Base-by-base conservation (phyloP, 1,140 invertebrate species). In the Diuraphis noxia region DNA sequence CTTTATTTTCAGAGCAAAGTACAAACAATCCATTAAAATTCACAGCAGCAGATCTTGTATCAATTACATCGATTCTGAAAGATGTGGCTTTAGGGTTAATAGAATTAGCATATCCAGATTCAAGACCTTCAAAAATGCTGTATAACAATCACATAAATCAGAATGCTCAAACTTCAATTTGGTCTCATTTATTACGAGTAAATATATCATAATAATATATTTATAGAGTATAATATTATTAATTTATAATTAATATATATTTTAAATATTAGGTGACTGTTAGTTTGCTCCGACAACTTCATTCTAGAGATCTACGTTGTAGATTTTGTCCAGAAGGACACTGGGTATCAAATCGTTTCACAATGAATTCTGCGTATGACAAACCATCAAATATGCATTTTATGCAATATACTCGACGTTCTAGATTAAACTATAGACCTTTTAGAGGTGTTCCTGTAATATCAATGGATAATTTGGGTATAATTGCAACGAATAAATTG, bases 41-140 rank as follows among this genome's bases (percentile, higher is more conserved):
- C 91, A 93, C 94, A 0, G 95, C 96, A 91, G 93, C 97, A 30
- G 95, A 96, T 7, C 95, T 95, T n/a, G 94, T 91, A 81, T 91
- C 89, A 82, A 91, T 97, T 82, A 96, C 96, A 49, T 95, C 95
- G 56, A 95, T 96, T 17, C 93, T 97, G 4, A 96, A 97, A 92
- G 97, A 98, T 92, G 96, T 98, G 1, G 98, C 97, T 92, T 94
- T 98, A 25, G 98, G 97, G 23, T 94, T 99, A 2, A 97, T 99
- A 4, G 97, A 99, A 93, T 94, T 98, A 40, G 98, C 98, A 0
- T 98, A 97, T 94, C 98, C 98, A 0, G 97, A 98, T 93, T 95
- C 96, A 0, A 94, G 96, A 92, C 90, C 91, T 72, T 91, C 49
- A 63, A 94, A 92, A 94, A 94, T 89, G 94, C 93, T 81, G 23